Conservation (phyloP, 2,113 vertebrate species). For the Fregata magnificens region DNA sequence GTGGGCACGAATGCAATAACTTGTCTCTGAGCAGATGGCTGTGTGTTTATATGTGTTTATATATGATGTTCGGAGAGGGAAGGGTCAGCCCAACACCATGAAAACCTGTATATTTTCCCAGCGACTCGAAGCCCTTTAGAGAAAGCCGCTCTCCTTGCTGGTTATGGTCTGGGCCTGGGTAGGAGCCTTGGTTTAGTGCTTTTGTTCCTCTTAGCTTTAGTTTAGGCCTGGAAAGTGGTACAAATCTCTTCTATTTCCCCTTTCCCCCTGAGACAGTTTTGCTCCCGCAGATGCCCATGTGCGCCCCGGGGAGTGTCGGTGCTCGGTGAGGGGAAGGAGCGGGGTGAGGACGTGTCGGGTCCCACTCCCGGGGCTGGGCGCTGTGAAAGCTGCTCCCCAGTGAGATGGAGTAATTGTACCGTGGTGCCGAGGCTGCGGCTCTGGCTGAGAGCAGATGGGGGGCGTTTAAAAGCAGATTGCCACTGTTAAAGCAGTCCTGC, state of each 20-base stretch:
- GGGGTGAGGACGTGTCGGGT: not conserved
- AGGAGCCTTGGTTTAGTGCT: not conserved
- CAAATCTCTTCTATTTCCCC: too few species aligned
- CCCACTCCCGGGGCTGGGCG: not conserved
- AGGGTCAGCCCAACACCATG: fast-evolving
- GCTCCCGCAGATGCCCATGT: not conserved
- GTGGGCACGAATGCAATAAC: fast-evolving
- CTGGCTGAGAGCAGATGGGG: too few species aligned
- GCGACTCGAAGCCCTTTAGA: too few species aligned
- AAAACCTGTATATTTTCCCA: not conserved
- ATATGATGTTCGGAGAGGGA: not conserved
- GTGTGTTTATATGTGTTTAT: not conserved
- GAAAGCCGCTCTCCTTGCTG: too few species aligned
- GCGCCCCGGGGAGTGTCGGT: not conserved
- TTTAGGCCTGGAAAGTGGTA: not conserved
- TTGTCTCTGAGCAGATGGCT: not conserved
- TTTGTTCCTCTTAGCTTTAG: too few species aligned
- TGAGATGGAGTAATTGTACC: not conserved
- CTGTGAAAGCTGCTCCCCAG: not conserved
- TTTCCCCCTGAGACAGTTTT: not conserved
- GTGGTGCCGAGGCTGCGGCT: not conserved
- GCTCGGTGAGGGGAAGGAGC: not conserved
- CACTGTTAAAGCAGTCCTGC: not conserved
- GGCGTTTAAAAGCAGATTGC: not conserved
- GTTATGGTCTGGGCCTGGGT: not conserved